Evolutionary conservation across 2,888 invertebrate species (phyloP).

Genomic region (Beris morrisii): DNA sequence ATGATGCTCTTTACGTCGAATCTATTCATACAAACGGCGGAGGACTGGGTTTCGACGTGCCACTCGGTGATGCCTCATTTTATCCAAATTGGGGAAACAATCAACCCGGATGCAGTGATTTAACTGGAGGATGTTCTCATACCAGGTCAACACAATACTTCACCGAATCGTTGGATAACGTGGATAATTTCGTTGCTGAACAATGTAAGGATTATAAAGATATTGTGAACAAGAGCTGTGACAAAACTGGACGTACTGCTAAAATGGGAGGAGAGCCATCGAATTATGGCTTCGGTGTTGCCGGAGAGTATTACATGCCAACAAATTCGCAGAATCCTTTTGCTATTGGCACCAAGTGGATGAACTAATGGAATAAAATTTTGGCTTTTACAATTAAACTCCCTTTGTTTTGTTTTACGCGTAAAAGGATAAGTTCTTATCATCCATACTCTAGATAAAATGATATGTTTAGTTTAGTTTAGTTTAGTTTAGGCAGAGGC

Average conservation of each 20-base stretch:
- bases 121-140: slow-evolving; percentile 56
- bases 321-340: slow-evolving; percentile 26
- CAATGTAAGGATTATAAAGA: slow-evolving; percentile 47
- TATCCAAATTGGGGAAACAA: slow-evolving; percentile 59
- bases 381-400: too few species aligned
- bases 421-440: too few species aligned
- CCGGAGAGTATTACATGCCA: slow-evolving; percentile 29
- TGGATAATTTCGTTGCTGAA: slow-evolving; percentile 45
- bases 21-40: slow-evolving; percentile 51
- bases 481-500: too few species aligned
- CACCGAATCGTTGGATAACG: slow-evolving; percentile 53
- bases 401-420: too few species aligned
- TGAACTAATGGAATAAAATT: neutral
- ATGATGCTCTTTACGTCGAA: slow-evolving; percentile 52
- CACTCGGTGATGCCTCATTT: slow-evolving; percentile 52
- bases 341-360: slow-evolving; percentile 6
- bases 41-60: slow-evolving; percentile 44
- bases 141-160: slow-evolving; percentile 54
- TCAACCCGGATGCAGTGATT: slow-evolving; percentile 57
- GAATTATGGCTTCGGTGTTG: slow-evolving; percentile 37
- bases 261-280: slow-evolving; percentile 46
- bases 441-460: too few species aligned
- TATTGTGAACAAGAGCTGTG: slow-evolving; percentile 42
- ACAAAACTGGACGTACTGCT: slow-evolving; percentile 41
- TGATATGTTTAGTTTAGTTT: too few species aligned